A percentile compares a stretch with the other conserved stretches of the same genome.
These are phyloP conservation scores for Gorsachius goisagi DNA, from an alignment of 2,113 vertebrate genomes.

Conservation along the genomic window DNA sequence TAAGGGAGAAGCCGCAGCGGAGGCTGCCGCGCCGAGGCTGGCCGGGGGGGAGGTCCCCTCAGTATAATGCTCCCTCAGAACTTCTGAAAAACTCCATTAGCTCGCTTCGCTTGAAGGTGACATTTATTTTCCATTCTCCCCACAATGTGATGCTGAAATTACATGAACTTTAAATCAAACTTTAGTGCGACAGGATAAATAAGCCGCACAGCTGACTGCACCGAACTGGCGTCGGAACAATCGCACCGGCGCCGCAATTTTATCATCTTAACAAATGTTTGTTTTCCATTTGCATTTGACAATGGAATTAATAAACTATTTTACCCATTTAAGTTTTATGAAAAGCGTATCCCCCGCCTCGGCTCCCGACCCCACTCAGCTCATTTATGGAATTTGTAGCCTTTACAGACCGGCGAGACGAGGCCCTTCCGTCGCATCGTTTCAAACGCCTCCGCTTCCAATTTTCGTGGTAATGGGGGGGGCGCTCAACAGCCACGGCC, in stretches of 20 bases:
- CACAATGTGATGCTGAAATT: constrained; percentile 17
- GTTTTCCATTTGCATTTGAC: constrained; percentile 63
- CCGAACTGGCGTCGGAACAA: not conserved
- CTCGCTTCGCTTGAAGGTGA: constrained; percentile 3
- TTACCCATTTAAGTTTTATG: constrained; percentile 25
- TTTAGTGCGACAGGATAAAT: not conserved
- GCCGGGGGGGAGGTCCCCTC: not conserved
- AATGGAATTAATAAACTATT: constrained; percentile 54
- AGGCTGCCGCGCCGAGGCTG: not conserved
- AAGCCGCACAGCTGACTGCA: not conserved
- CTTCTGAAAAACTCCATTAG: constrained; percentile 18
- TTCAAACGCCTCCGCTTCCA: constrained; percentile 38
- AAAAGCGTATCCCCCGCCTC: not conserved
- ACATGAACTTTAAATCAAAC: constrained; percentile 56
- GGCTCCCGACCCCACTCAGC: not conserved
- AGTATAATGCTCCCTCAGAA: not conserved
- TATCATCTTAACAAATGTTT: constrained; percentile 59
- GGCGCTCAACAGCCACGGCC: constrained; percentile 46
- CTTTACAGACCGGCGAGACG: not conserved
- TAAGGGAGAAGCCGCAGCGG: not conserved
- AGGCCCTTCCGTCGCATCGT: not conserved
- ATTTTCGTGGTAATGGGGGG: constrained; percentile 9
- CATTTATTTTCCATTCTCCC: constrained; percentile 56
- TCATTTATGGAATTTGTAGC: not conserved
- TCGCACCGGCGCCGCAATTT: not conserved